Percentiles rank a stretch among this genome's conserved stretches.
Conservation (phyloP, 2,113 vertebrate species). For the Tupaia chinensis region DNA sequence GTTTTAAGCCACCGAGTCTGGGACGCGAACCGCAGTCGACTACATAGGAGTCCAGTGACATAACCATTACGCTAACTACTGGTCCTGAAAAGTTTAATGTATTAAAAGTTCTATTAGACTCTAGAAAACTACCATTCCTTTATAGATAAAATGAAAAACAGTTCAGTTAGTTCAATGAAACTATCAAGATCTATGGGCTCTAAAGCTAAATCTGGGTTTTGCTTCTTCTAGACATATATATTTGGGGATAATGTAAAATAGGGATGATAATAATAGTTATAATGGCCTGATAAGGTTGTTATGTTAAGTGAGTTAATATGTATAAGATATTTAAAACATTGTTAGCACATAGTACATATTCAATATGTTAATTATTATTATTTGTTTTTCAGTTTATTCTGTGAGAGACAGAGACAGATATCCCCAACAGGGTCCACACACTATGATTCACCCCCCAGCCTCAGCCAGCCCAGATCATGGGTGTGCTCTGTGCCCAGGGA, state of each 20-base stretch:
- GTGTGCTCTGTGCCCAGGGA: no score
- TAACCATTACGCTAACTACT: no score
- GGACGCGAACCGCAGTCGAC: no score
- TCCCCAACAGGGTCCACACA: no score
- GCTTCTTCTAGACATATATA: neutral
- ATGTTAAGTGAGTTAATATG: slow-evolving; percentile 30
- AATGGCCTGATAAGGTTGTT: neutral
- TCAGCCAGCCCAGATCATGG: no score
- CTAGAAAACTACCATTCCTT: slow-evolving; percentile 40
- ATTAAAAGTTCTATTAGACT: slow-evolving; percentile 13
- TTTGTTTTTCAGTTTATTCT: neutral
- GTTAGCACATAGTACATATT: slow-evolving; percentile 11
- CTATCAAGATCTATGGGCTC: neutral
- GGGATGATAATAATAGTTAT: neutral
- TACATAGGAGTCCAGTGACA: no score
- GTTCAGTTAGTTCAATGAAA: slow-evolving; percentile 36
- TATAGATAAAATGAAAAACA: slow-evolving; percentile 17
- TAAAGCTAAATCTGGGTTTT: neutral
- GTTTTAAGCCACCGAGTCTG: no score
- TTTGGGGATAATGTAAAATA: slow-evolving; percentile 40
- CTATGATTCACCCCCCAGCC: no score
- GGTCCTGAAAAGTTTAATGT: slow-evolving; percentile 3
- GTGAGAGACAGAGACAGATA: no score
- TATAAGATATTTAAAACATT: slow-evolving; percentile 5
- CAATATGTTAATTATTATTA: slow-evolving; percentile 24